These are phyloP conservation scores for Calameuta pallipes DNA, from an alignment of 2,888 invertebrate genomes.

Conservation along the genomic window DNA sequence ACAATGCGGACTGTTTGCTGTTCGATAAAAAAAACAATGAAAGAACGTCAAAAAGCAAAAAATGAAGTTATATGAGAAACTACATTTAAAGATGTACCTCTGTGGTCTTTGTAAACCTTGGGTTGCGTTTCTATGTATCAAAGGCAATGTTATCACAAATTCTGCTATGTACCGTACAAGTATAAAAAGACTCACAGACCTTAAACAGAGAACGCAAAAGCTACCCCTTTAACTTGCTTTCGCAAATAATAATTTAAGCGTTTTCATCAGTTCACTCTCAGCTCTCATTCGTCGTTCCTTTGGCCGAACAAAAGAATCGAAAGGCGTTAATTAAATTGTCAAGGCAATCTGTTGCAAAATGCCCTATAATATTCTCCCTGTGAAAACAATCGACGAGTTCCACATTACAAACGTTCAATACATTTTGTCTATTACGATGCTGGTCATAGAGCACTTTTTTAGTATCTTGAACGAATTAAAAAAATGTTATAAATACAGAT, in stretches of 20 bases:
- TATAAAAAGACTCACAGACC: not conserved
- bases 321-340: not conserved
- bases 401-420: not conserved
- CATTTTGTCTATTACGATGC: not conserved
- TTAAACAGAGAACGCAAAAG: not conserved
- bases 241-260: slow-evolving; percentile 42
- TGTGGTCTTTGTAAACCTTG: not conserved
- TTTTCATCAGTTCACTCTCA: slow-evolving; percentile 36
- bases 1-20: not conserved
- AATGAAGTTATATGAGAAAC: not conserved
- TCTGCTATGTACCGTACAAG: not conserved
- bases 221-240: not conserved
- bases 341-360: not conserved
- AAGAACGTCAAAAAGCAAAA: not conserved
- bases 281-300: slow-evolving; percentile 6
- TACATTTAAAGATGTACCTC: not conserved
- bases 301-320: not conserved
- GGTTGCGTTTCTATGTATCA: not conserved
- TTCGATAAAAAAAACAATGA: not conserved
- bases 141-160: not conserved
- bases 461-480: not conserved
- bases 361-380: not conserved
- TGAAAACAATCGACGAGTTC: not conserved
- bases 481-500: not conserved
- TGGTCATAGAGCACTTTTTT: not conserved